Percentiles rank a stretch among this genome's conserved stretches.
Evolutionary conservation across 2,888 invertebrate genomes (phyloP).

Genomic region (Pasiphila rectangulata): DNA sequence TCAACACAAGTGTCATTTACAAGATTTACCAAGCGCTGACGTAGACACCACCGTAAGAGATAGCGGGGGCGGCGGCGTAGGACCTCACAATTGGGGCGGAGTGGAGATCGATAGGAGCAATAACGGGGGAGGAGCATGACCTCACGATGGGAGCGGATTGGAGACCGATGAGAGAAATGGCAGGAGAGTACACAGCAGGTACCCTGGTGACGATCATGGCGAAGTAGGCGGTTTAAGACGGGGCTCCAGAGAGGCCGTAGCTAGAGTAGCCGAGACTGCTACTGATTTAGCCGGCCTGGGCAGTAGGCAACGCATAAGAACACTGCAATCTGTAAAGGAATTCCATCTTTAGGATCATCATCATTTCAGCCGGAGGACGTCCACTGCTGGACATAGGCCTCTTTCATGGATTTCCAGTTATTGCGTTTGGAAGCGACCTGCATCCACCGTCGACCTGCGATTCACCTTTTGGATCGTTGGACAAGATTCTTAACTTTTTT

Average conservation of each 20-base stretch:
- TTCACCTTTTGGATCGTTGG: no score
- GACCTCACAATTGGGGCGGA: constrained; percentile 45
- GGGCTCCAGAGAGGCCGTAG: constrained; percentile 39
- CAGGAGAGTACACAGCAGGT: constrained; percentile 45
- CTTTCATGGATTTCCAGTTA: no score
- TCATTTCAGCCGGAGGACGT: no score
- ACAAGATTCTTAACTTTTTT: no score
- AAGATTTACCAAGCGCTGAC: no score
- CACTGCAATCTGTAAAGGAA: constrained; percentile 51
- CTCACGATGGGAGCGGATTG: constrained; percentile 46
- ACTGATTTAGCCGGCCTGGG: constrained; percentile 49
- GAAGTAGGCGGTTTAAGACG: constrained; percentile 40
- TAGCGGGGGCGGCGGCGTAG: constrained; percentile 39
- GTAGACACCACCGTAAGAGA: constrained; percentile 38
- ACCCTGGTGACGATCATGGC: constrained; percentile 42
- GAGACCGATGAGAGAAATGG: constrained; percentile 52
- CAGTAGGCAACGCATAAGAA: constrained; percentile 51
- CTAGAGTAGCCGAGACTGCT: constrained; percentile 35
- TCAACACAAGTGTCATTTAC: no score
- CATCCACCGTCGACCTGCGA: no score
- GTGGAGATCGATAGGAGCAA: constrained; percentile 54
- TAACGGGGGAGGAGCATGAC: constrained; percentile 45
- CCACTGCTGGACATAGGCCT: no score
- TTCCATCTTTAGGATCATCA: no score
- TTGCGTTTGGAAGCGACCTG: no score